Evolutionary conservation across 2,113 vertebrate genomes (phyloP).

Genomic region (Okapia johnstoni): DNA sequence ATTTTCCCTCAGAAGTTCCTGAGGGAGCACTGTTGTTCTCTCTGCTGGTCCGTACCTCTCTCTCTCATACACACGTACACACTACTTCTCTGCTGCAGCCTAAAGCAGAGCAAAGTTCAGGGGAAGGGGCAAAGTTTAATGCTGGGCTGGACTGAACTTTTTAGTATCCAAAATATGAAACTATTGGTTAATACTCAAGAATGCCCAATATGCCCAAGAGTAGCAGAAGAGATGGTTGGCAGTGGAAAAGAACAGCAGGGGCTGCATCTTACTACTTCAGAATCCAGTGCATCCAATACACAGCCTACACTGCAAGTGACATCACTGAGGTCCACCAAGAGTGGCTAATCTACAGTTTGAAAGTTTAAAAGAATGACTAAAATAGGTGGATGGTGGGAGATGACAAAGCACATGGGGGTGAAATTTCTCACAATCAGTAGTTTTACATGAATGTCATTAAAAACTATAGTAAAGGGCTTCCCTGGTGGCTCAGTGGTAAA

Average conservation of each 20-base stretch:
- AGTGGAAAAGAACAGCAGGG: not conserved
- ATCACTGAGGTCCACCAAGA: not conserved
- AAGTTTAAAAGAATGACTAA: not conserved
- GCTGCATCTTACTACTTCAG: not conserved
- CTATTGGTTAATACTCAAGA: not conserved
- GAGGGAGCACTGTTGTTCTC: not conserved
- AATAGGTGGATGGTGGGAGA: not conserved
- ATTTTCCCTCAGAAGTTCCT: not conserved
- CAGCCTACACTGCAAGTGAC: not conserved
- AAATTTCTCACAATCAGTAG: not conserved
- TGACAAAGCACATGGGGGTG: not conserved
- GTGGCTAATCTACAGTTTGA: not conserved
- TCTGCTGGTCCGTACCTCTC: not conserved
- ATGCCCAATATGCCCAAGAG: not conserved
- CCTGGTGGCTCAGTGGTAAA: not conserved
- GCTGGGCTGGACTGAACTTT: not conserved
- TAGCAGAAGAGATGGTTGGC: not conserved
- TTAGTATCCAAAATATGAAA: not conserved
- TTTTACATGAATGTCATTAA: not conserved
- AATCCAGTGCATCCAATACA: not conserved
- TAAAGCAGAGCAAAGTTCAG: not conserved
- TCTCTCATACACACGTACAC: not conserved
- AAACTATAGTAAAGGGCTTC: not conserved
- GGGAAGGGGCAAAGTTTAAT: not conserved
- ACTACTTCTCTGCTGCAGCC: not conserved